Base-by-base conservation (phyloP, 2,888 invertebrate genomes). In the Pasiphila rectangulata region DNA sequence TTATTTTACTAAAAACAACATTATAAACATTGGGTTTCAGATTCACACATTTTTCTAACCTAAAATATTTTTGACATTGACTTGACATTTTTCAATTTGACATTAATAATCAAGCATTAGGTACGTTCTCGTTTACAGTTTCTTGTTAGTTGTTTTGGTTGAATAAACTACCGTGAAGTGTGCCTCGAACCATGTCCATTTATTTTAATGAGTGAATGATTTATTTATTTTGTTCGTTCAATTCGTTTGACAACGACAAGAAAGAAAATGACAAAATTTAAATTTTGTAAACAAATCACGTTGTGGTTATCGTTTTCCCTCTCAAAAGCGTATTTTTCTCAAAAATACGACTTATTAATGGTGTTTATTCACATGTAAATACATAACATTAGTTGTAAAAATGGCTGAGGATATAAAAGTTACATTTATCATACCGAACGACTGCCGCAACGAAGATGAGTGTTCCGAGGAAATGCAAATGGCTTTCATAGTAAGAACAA, bases 401-500 rank as follows among this genome's bases (percentile, higher is more conserved):
- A 84, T 85, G 86, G 64, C 67, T 39, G 83, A 81, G 29, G 84
- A 83, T 37, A 83, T 88, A 49, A 79, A 69, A 65, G 82, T 87
- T 37, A 74, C 72, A 20, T 93, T 93, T 74, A 83, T 93, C 7
- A 78, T 93, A 50, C 89, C 90, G 1, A 76, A 72, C 20, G 74
- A 85, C 49, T 89, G 78, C 60, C 61, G 71, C 10, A 75, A 72
- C 59, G 88, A 91, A 70, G 69, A 86, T 73, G 89, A 91, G 36
- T 92, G 91, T 56, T 79, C 87, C 0, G 89, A 91, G 52, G 89
- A 91, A 49, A 92, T 92, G 92, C 87, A 87, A 69, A 78, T 90
- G 50, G 91, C 92, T 2, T 92, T 83, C 67, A 80, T 90, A 57
- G 92, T 93, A 77, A 80, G 84, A 16, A 29, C 15, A 20, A n/a